Evolutionary conservation across 2,888 invertebrate genomes (phyloP).

Genomic region (Drosophila melanosoma): DNA sequence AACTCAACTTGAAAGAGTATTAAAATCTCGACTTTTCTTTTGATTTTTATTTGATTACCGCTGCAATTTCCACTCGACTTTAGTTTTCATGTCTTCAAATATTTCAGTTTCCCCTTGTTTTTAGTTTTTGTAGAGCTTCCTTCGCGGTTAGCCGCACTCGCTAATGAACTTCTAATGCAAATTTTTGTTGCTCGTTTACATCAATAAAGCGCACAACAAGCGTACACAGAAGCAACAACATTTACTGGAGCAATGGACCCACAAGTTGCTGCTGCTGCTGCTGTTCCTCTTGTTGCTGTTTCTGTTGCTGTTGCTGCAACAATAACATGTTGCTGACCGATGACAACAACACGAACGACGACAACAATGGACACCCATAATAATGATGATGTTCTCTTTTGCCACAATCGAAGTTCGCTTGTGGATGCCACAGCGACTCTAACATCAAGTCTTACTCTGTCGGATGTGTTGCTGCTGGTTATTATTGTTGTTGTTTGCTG

Average conservation of each 20-base stretch:
- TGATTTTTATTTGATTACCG: slow-evolving; percentile 9
- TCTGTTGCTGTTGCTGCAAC: slow-evolving; percentile 1
- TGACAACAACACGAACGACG: slow-evolving; percentile 28
- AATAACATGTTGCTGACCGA: slow-evolving; percentile 58
- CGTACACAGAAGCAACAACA: slow-evolving; percentile 22
- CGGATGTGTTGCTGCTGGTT: slow-evolving; percentile 66
- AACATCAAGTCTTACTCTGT: slow-evolving; percentile 61
- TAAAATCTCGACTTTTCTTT: slow-evolving; percentile 11
- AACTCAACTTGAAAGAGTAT: slow-evolving; percentile 10
- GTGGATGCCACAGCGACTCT: slow-evolving; percentile 53
- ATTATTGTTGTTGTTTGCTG: slow-evolving; percentile 14
- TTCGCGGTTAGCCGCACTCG: slow-evolving; percentile 62
- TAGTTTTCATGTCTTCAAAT: slow-evolving; percentile 37
- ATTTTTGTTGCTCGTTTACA: slow-evolving; percentile 58
- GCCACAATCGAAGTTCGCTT: slow-evolving; percentile 41
- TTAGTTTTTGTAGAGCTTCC: slow-evolving; percentile 38
- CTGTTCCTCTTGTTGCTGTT: not conserved
- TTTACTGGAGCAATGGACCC: slow-evolving; percentile 55
- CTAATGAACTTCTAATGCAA: slow-evolving; percentile 81
- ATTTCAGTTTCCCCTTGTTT: slow-evolving; percentile 33
- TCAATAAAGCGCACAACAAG: slow-evolving; percentile 53
- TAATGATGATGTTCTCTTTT: slow-evolving; percentile 73
- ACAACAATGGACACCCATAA: slow-evolving; percentile 65
- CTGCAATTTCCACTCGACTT: slow-evolving; percentile 21
- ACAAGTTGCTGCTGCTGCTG: slow-evolving; percentile 56